Base-by-base conservation (phyloP, 2,888 invertebrate species). In the Pasiphila rectangulata region DNA sequence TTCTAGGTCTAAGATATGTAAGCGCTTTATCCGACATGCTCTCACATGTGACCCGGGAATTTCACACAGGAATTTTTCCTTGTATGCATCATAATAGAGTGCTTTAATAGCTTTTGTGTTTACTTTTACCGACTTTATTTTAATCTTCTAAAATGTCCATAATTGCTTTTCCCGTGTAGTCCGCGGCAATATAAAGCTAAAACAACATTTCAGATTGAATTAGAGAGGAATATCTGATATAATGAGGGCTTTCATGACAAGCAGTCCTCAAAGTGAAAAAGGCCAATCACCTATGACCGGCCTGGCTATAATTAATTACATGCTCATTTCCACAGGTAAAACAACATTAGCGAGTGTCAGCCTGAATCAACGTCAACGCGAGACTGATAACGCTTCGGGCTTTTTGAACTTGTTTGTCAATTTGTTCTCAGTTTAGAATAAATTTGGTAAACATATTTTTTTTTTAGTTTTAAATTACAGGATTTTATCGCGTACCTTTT, bases 311-410 rank as follows among this genome's bases (percentile, higher is more conserved):
- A 72, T 69, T 67, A 69, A 69, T 72, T 65, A 32, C 16, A 69
- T 66, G 19, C 36, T 64, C 59, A 63, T 68, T 69, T 67, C 64
- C 69, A 61, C 72, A 72, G 73, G 74, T 75, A 72, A 67, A 65
- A 66, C 63, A 69, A 69, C 67, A 68, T 56, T 55, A 50, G 57
- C 60, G 59, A 63, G 61, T 57, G 65, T 63, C 61, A 53, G 56
- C 61, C 61, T 57, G 57, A 61, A 59, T 65, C 66, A 70, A 64
- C 62, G 57, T 57, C 54, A 52, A 41, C 58, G 41, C 39, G 52
- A 57, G 64, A 61, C 67, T 63, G 65, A 63, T 61, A 56, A 46
- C 51, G 15, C 15, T 19, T 23, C 5, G 32, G 42, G 25, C 15
- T 44, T 46, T 49, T 43, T 40, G 30, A 32, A 46, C 35, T 47